Evolutionary conservation across 2,113 vertebrate genomes (phyloP).

Genomic region (Archocentrus centrarchus): DNA sequence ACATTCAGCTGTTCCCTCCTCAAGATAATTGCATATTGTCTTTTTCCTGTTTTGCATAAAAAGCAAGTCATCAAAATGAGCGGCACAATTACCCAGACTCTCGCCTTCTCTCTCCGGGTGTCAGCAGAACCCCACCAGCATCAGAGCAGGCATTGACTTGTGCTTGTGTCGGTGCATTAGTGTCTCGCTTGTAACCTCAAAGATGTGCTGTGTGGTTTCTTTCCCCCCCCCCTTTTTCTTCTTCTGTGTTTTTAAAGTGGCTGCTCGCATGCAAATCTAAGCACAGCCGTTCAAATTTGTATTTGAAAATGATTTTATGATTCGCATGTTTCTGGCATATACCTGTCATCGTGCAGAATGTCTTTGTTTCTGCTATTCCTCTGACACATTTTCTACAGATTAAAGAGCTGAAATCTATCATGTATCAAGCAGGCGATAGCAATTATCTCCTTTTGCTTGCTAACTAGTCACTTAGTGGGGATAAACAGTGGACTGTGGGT

Average conservation of each 20-base stretch:
- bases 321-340: conserved; percentile 27
- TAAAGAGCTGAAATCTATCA: conserved; percentile 13
- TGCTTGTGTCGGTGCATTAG: conserved; percentile 57
- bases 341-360: conserved; percentile 37
- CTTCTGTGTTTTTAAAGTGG: conserved; percentile 28
- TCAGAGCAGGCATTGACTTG: conserved; percentile 51
- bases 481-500: conserved; percentile 23
- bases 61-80: conserved; percentile 83
- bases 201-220: conserved; percentile 26
- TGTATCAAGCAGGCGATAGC: conserved; percentile 7
- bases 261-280: conserved; percentile 58
- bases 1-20: conserved; percentile 82
- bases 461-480: conserved; percentile 27
- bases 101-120: conserved; percentile 76
- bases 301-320: conserved; percentile 41
- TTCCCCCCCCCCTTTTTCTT: neutral
- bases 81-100: conserved; percentile 80
- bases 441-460: conserved; percentile 34
- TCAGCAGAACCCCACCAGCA: conserved; percentile 72
- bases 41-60: conserved; percentile 85
- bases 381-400: conserved; percentile 31
- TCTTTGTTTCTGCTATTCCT: conserved; percentile 45
- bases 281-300: conserved; percentile 38
- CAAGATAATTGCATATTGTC: conserved; percentile 86
- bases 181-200: conserved; percentile 64